Evolutionary conservation across 2,888 invertebrate species (phyloP).

Genomic region (Elysia crispata): DNA sequence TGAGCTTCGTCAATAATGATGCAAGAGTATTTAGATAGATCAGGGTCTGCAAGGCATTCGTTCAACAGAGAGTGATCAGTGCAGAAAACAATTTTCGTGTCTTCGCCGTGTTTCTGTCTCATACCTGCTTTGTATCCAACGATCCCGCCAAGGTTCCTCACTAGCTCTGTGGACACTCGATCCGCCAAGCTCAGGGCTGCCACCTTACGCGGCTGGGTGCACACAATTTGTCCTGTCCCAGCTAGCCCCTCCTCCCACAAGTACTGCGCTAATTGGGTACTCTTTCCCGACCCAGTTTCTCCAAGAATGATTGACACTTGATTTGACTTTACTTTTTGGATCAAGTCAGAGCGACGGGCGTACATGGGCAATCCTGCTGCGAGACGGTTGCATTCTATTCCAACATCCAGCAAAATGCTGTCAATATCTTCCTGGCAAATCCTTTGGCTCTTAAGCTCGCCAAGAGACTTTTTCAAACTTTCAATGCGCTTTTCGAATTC

Average conservation of each 20-base stretch:
- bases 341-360: constrained; percentile 63
- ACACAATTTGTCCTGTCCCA: constrained; percentile 66
- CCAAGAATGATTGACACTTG: constrained; percentile 73
- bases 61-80: constrained; percentile 76
- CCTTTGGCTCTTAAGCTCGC: constrained; percentile 11
- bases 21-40: constrained; percentile 61
- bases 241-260: constrained; percentile 67
- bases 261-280: constrained; percentile 77
- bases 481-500: constrained; percentile 57
- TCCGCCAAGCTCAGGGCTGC: constrained; percentile 75
- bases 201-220: constrained; percentile 77
- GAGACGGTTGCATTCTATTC: constrained; percentile 64
- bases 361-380: constrained; percentile 70
- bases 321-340: constrained; percentile 62
- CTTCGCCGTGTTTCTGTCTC: constrained; percentile 45
- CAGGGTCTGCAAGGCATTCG: constrained; percentile 68
- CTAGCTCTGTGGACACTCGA: constrained; percentile 74
- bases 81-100: constrained; percentile 72
- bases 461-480: constrained; percentile 50
- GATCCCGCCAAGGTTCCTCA: constrained; percentile 64
- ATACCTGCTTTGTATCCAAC: constrained; percentile 73
- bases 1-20: constrained; percentile 78
- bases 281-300: constrained; percentile 78
- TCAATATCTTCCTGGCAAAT: constrained; percentile 40
- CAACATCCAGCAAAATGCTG: constrained; percentile 55